Percentiles rank a stretch among this genome's conserved stretches.
phyloP scores from a whole-genome alignment of 2,888 invertebrate species.

The Tubulanus polymorphus region DNA sequence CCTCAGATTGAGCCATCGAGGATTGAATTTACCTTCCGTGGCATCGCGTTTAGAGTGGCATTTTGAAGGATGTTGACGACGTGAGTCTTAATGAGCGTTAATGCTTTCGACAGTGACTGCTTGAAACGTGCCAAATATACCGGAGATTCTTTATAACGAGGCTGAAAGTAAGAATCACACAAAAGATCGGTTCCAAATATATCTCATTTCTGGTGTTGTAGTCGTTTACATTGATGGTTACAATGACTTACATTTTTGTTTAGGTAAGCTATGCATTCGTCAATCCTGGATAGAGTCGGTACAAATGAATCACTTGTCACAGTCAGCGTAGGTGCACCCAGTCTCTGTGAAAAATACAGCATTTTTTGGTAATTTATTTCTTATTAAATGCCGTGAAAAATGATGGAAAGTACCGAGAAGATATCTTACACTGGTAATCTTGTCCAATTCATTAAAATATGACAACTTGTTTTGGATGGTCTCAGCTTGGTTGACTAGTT shows the following conservation, averaged over 20 bases:
- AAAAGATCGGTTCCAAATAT: no score
- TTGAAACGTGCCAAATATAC: slow-evolving; percentile 78
- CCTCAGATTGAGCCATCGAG: no score
- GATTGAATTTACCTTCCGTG: slow-evolving; percentile 39
- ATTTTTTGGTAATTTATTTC: no score
- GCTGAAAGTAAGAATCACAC: slow-evolving; percentile 56
- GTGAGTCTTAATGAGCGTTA: slow-evolving; percentile 74
- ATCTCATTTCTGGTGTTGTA: no score
- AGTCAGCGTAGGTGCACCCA: slow-evolving; percentile 74
- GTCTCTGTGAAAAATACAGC: slow-evolving; percentile 61
- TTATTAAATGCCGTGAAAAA: no score
- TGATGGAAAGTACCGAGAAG: slow-evolving; percentile 1
- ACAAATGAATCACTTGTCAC: slow-evolving; percentile 81
- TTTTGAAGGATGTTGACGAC: slow-evolving; percentile 72
- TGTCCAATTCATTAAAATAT: slow-evolving; percentile 81
- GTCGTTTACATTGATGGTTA: no score
- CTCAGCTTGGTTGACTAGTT: slow-evolving; percentile 73
- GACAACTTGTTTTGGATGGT: slow-evolving; percentile 75
- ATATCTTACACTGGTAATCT: slow-evolving; percentile 60
- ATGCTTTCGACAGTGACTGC: slow-evolving; percentile 76
- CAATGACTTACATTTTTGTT: slow-evolving; percentile 67
- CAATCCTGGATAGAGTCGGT: slow-evolving; percentile 75
- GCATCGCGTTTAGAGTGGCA: slow-evolving; percentile 69
- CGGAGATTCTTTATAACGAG: slow-evolving; percentile 78
- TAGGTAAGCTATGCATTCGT: slow-evolving; percentile 81